Evolutionary conservation across 2,888 invertebrate species (phyloP), one percentile per base, ranked within the genome.

Genomic region (Euplagia quadripunctaria): DNA sequence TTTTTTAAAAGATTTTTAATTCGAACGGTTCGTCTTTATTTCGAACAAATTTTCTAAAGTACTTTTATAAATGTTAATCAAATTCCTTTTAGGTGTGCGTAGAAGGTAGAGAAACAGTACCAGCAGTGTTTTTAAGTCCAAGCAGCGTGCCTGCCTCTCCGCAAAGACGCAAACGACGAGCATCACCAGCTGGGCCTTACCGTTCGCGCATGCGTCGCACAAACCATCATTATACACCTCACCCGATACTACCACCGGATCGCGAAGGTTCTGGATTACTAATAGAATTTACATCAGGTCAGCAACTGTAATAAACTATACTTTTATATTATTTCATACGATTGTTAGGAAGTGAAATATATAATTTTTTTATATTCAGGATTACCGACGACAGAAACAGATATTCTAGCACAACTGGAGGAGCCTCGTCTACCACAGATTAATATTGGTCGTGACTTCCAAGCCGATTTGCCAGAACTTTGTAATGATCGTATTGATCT

Each of bases 171-270:
- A 97, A 97, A 81, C 95, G 97, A 55, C 97, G 97, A 83, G 96
- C 97, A 79, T 96, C 97, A 42, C 96, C 97, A 73, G 96, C 97
- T 41, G 97, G 97, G 70, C 95, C 95, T 0, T 92, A 91, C 81
- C 91, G 94, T 31, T 93, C 95, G 78, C 96, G 92, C 75, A 97
- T 94, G 93, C 95, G 94, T 68, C 96, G 91, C 85, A 92, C 90
- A 74, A 92, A 89, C 79, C 91, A 89, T 8, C 96, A 97, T 76
- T 99, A 98, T 92, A 99, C 99, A 0, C 99, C 99, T 17, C 98
- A 98, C 49, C 99, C 99, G 0, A 98, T 99, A 88, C 95, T 99
- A 72, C 98, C 99, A 89, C 99, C 99, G 0, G 98, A 98, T 76
- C 96, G 99, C 79, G 97, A 97, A 80, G 99, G 99, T 0, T 97